Base-by-base conservation (phyloP, 2,797 vertebrate species). In the Cossypha heuglini region DNA sequence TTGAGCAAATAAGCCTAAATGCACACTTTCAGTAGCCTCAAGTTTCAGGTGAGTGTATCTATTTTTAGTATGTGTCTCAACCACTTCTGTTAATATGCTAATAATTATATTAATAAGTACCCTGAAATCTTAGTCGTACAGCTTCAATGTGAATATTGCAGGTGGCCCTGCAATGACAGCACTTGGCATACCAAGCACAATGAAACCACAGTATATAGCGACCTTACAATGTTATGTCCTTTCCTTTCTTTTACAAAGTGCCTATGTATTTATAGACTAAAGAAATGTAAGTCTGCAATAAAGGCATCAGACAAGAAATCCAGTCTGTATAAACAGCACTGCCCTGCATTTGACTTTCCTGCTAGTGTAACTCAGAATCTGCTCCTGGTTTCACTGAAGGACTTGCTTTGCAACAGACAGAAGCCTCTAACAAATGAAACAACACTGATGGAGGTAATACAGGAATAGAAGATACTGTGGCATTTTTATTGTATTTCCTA, bases 221-320 rank as follows among this genome's bases (percentile, higher is more conserved):
- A 90, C 64, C 45, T 88, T 72, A 68, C 64, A 48, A 43, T 20
- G 55, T 67, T 81, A 82, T 62, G 71, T 79, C 58, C 91, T 88
- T 78, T 79, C 80, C 52, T 87, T 68, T 69, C 26, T 40, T 75
- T 72, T 84, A 72, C 61, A 91, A 87, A 62, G 19, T 72, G 35
- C 45, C 64, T 68, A 38, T 25, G 57, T 62, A 52, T 92, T 81
- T 45, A 94, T 1, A 48, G 40, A 54, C 33, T 61, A 73, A 97
- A 91, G 85, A 96, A 91, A 79, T 2, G 42, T 24, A 95, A 69
- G 63, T 38, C 73, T 58, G 59, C 45, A 88, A 61, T 63, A 68
- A 90, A 81, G 75, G 71, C 57, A 88, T 77, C 51, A 74, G 82
- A 88, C 63, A 95, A 95, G 69, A 94, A 76, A 79, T 18, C 25